Evolutionary conservation across 92 coral and sea anemone species (phyloP).

Genomic region (Metridium senile): DNA sequence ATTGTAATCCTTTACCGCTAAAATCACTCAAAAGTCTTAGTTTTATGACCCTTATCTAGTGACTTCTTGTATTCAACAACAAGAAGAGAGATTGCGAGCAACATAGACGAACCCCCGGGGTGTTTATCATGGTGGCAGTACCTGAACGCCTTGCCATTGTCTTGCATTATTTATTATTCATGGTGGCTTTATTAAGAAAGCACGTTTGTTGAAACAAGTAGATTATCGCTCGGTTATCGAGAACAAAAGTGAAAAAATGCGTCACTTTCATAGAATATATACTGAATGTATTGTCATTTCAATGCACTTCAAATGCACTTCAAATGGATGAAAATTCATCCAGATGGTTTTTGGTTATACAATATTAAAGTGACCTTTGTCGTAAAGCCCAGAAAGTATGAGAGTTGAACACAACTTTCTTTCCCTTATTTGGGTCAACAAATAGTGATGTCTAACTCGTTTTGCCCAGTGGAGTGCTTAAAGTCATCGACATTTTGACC

Average conservation of each 20-base stretch:
- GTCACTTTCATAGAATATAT: background rate
- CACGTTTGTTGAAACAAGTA: background rate
- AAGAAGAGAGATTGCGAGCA: background rate
- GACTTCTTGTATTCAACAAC: background rate
- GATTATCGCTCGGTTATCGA: too few relatives aligned
- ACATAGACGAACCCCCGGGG: conserved; percentile 3
- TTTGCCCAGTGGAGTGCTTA: too few relatives aligned
- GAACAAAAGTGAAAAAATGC: background rate
- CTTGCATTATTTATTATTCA: background rate
- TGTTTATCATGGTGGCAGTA: background rate
- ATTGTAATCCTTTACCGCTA: background rate
- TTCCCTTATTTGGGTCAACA: too few relatives aligned
- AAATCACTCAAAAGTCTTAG: background rate
- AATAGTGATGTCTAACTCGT: too few relatives aligned
- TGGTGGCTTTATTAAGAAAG: background rate
- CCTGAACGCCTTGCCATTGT: conserved; percentile 1
- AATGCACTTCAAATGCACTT: too few relatives aligned
- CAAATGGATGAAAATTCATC: too few relatives aligned
- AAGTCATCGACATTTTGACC: too few relatives aligned
- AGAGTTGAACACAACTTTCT: too few relatives aligned
- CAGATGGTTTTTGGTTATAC: too few relatives aligned
- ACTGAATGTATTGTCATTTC: background rate
- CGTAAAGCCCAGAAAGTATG: too few relatives aligned
- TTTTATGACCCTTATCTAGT: background rate
- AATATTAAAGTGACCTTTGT: too few relatives aligned